phyloP scores from a whole-genome alignment of 1,140 invertebrate species.

The Dendroctonus ponderosae region DNA sequence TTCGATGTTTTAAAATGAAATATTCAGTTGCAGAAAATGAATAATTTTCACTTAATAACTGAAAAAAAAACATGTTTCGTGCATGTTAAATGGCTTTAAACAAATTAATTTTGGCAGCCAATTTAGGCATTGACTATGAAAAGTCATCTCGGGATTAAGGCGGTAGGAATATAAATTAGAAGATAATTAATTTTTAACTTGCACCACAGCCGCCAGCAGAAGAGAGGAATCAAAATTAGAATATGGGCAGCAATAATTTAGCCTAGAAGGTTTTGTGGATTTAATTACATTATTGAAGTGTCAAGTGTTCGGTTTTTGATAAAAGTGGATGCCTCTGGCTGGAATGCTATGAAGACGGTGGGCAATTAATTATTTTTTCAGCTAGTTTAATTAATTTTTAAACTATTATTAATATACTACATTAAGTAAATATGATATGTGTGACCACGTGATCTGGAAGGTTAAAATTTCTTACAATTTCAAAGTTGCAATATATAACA shows the following conservation, averaged over 20 bases:
- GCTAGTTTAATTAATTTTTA: too few species aligned
- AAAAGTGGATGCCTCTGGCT: constrained; percentile 45
- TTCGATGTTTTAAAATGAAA: too few species aligned
- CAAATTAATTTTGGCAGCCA: too few species aligned
- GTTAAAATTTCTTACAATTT: too few species aligned
- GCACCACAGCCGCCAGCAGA: constrained; percentile 38
- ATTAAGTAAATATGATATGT: too few species aligned
- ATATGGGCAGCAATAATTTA: constrained; percentile 50
- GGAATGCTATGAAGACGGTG: constrained; percentile 19
- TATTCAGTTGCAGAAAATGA: too few species aligned
- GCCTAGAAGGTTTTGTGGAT: constrained; percentile 48
- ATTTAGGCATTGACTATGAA: constrained; percentile 10
- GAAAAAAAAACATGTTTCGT: too few species aligned
- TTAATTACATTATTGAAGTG: constrained; percentile 53
- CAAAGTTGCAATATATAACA: too few species aligned
- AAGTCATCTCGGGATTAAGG: constrained; percentile 25
- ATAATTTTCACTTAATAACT: too few species aligned
- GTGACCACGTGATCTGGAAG: too few species aligned
- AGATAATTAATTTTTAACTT: constrained; percentile 50
- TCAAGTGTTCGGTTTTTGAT: constrained; percentile 50
- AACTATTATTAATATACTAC: too few species aligned
- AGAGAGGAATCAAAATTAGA: constrained; percentile 47
- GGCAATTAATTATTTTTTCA: not conserved
- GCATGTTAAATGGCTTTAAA: too few species aligned
- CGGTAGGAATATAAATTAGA: constrained; percentile 42